Percentiles rank a stretch among this genome's conserved stretches.
phyloP scores from a whole-genome alignment of 2,113 vertebrate species.

The Eptesicus fuscus region DNA sequence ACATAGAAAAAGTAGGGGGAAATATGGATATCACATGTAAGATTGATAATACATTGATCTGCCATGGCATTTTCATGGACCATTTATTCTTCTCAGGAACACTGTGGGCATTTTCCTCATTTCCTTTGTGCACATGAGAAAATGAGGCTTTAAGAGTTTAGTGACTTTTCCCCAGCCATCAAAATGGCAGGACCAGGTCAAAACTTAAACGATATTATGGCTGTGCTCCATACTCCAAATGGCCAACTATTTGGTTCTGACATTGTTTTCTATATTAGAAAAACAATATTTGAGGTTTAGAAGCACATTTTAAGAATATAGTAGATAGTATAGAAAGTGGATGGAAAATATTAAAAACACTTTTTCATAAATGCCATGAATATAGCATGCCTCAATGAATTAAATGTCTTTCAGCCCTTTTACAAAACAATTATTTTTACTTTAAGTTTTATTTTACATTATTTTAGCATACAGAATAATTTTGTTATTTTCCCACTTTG shows the following conservation, averaged over 20 bases:
- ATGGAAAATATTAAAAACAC: neutral
- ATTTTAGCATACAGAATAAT: neutral
- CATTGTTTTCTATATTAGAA: neutral
- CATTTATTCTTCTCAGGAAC: neutral
- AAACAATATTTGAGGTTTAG: neutral
- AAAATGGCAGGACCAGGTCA: neutral
- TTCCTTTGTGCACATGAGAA: neutral
- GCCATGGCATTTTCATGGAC: neutral
- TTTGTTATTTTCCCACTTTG: neutral
- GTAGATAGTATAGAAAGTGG: neutral
- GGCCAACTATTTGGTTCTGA: neutral
- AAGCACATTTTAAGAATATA: neutral
- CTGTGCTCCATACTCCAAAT: neutral
- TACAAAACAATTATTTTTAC: neutral
- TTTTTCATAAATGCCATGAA: neutral
- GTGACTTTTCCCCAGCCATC: neutral
- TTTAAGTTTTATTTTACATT: neutral
- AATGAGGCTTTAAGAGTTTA: neutral
- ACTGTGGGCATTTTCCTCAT: neutral
- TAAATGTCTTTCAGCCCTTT: neutral
- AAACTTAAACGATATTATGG: neutral
- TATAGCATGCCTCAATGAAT: neutral
- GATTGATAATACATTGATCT: neutral
- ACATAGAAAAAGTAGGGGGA: neutral
- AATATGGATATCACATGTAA: neutral